A percentile compares a stretch with the other conserved stretches of the same genome.
phyloP scores from a whole-genome alignment of 2,113 vertebrate genomes.

The Cinclus mexicanus region DNA sequence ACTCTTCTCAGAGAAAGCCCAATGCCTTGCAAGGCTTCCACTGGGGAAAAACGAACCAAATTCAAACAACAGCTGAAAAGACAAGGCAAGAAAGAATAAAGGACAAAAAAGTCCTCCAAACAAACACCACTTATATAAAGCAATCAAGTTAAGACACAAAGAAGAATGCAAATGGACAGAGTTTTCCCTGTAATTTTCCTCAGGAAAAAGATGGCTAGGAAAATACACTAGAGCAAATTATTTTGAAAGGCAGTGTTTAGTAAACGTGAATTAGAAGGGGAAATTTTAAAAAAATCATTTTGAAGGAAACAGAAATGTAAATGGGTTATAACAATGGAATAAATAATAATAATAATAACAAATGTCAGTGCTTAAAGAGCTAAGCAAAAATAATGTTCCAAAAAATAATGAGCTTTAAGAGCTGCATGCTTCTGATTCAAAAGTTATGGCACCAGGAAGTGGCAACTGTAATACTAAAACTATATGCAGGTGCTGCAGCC shows the following conservation, averaged over 20 bases:
- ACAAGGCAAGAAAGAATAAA: neutral
- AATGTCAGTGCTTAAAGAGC: neutral
- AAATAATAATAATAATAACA: neutral
- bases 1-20: neutral
- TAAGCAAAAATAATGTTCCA: neutral
- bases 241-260: neutral
- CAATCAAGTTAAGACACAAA: neutral
- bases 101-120: neutral
- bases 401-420: neutral
- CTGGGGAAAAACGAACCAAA: neutral
- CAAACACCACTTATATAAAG: neutral
- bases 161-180: neutral
- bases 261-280: neutral
- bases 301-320: neutral
- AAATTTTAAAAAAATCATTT: neutral
- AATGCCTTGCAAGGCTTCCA: neutral
- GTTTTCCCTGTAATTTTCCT: neutral
- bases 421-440: neutral
- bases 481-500: slow-evolving; percentile 47
- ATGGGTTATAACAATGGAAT: neutral
- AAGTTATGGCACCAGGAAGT: neutral
- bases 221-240: neutral
- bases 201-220: neutral
- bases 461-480: slow-evolving; percentile 28
- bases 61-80: slow-evolving; percentile 17